These are phyloP conservation scores for Busseola fusca DNA, from an alignment of 2,888 invertebrate genomes.

Conservation along the genomic window DNA sequence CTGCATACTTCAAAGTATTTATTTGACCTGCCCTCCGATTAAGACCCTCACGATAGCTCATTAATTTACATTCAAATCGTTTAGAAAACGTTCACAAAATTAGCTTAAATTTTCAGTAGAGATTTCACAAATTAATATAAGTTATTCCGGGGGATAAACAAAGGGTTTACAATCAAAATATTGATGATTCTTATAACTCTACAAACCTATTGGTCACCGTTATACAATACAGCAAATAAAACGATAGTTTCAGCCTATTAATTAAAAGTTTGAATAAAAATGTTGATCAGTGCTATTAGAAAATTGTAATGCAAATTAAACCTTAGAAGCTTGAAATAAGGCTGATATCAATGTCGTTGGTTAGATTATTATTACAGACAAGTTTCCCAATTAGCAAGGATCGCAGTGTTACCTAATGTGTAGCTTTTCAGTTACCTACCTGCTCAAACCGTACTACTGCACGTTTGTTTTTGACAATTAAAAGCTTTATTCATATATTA, in stretches of 20 bases:
- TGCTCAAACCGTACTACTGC: background rate
- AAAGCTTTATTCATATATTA: no score
- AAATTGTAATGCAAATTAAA: constrained; percentile 25
- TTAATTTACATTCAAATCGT: constrained; percentile 35
- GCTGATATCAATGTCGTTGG: background rate
- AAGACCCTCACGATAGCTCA: constrained; percentile 21
- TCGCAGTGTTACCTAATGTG: constrained; percentile 49
- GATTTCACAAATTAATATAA: background rate
- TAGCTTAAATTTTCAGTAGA: constrained; percentile 6
- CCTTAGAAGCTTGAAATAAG: constrained; percentile 11
- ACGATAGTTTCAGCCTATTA: constrained; percentile 57
- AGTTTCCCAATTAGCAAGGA: constrained; percentile 65
- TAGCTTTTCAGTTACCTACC: constrained; percentile 24
- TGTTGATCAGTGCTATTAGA: constrained; percentile 24
- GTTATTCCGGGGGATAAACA: background rate
- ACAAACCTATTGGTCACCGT: background rate
- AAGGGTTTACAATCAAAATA: background rate
- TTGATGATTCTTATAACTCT: no score
- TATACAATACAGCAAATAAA: constrained; percentile 59
- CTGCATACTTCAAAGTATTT: constrained; percentile 29
- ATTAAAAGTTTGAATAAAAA: constrained; percentile 71
- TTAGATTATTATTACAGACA: constrained; percentile 44
- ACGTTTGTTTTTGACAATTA: background rate
- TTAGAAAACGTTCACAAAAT: constrained; percentile 20
- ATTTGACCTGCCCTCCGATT: constrained; percentile 39